Evolutionary conservation across 2,888 invertebrate species (phyloP), one percentile per base, ranked within the genome.

Genomic region (Anaspis maculata): DNA sequence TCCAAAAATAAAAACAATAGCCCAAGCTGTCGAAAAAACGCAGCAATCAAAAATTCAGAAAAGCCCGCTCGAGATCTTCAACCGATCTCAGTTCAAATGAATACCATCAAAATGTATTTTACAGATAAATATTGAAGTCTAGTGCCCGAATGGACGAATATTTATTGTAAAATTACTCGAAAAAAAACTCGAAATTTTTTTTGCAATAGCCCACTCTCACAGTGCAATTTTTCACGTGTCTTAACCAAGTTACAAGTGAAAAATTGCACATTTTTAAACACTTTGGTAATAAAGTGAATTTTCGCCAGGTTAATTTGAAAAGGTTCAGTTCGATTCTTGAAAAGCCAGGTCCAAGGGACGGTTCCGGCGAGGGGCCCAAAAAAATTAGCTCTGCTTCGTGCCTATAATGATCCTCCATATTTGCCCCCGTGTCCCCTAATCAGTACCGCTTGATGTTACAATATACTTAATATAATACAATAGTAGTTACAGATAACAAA

Each of bases 91-190:
- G 11, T 24, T 24, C 56, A 55, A 54, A 50, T 55, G 54, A 57
- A 54, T 55, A 49, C 23, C 39, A 28, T 39, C 32, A 42, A 24
- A 10, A 54, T 58, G 64, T 65, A 64, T 63, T 65, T 65, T 65
- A 64, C 65, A n/a, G n/a, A 64, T 61, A 65, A 64, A 65, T 65
- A 64, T 64, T 57, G 51, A 52, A 56, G 62, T 64, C 62, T 61
- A 62, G 32, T 57, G 65, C 65, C 66, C 66, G 65, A 66, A 64
- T 59, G 57, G 66, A 65, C 65, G 51, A 59, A 62, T 64, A 66
- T 65, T 64, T 65, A 65, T 64, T 61, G 66, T 66, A 64, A 65
- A 66, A 62, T 64, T 63, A 62, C 64, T 37, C 52, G 51, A 40
- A 54, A 59, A 50, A 54, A 48, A 41, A 27, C 9, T 11, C 10